Conservation (phyloP, 2,888 invertebrate species). For the Oscheius onirici region DNA sequence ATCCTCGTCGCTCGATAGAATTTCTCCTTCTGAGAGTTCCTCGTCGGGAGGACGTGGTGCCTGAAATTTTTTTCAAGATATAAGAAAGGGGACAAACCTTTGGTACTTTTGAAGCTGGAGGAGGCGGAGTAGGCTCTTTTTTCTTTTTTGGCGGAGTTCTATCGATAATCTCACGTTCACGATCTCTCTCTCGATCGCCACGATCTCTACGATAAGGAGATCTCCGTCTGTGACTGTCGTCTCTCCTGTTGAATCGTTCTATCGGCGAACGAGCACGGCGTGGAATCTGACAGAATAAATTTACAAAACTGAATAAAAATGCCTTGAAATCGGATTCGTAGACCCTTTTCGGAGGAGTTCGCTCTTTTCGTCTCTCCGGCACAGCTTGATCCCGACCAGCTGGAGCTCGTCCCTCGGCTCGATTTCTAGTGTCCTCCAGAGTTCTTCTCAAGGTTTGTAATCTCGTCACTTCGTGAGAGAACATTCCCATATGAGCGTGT, state of each 20-base stretch:
- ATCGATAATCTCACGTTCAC: background rate
- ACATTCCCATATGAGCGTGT: constrained; percentile 47
- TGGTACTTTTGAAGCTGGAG: constrained; percentile 16
- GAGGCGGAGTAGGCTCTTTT: constrained; percentile 21
- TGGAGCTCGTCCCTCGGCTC: constrained; percentile 29
- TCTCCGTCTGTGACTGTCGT: constrained; percentile 15
- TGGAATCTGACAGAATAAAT: constrained; percentile 6
- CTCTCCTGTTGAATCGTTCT: constrained; percentile 3
- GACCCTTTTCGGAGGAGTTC: constrained; percentile 11
- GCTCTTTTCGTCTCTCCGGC: constrained; percentile 28
- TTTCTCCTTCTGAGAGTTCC: constrained; percentile 70
- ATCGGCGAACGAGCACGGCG: constrained; percentile 3
- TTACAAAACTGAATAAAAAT: background rate
- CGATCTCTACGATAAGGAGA: constrained; percentile 11
- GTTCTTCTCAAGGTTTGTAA: constrained; percentile 51
- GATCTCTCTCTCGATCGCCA: constrained; percentile 1
- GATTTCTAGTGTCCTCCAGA: constrained; percentile 47
- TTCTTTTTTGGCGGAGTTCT: constrained; percentile 22
- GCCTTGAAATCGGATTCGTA: constrained; percentile 25
- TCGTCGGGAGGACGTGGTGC: constrained; percentile 59
- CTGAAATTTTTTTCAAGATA: constrained; percentile 1
- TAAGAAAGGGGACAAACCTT: constrained; percentile 21
- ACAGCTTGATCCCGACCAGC: constrained; percentile 34
- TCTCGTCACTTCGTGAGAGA: constrained; percentile 50
- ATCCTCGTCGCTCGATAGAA: constrained; percentile 65